phyloP scores from a whole-genome alignment of 2,113 vertebrate genomes.

The Nesoenas mayeri region DNA sequence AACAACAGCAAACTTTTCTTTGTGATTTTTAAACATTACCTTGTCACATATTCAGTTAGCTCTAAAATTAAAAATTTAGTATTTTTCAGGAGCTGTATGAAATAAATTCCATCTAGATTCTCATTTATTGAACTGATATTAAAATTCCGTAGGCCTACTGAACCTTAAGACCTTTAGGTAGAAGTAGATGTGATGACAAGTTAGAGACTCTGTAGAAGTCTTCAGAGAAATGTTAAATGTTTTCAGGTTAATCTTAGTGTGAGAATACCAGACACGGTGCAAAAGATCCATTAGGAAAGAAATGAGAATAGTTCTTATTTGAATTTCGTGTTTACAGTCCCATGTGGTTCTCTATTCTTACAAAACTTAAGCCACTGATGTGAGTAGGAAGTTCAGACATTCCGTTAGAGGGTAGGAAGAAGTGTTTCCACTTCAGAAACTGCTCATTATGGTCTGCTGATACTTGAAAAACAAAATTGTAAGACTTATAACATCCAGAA shows the following conservation, averaged over 20 bases:
- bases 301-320: not conserved
- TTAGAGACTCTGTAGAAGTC: not conserved
- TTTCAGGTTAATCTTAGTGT: not conserved
- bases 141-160: not conserved
- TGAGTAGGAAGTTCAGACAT: not conserved
- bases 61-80: not conserved
- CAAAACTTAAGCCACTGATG: not conserved
- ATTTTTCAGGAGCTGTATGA: not conserved
- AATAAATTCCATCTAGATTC: not conserved
- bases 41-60: not conserved
- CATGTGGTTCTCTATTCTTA: not conserved
- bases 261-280: not conserved
- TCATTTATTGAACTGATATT: not conserved
- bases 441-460: not conserved
- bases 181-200: not conserved
- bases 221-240: not conserved
- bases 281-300: not conserved
- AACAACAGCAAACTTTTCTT: not conserved
- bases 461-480: not conserved
- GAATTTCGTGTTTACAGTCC: not conserved
- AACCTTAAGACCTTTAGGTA: not conserved
- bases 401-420: not conserved
- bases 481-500: not conserved
- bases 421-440: not conserved
- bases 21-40: not conserved